Conservation (phyloP, 2,797 vertebrate genomes). For the Miichthys miiuy region DNA sequence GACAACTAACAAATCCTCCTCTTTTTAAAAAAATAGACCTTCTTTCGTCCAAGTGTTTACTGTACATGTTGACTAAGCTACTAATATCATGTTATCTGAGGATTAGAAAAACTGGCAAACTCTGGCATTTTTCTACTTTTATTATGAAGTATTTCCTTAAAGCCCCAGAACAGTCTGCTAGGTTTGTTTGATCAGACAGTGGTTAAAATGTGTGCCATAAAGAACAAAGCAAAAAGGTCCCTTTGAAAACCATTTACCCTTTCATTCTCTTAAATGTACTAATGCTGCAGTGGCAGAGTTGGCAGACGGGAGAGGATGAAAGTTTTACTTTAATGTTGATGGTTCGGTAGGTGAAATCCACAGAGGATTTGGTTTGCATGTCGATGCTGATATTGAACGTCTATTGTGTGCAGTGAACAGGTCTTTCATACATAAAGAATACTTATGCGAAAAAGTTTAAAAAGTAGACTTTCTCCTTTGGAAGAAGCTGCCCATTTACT, state of each 20-base stretch:
- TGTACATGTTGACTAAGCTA: slow-evolving; percentile 30
- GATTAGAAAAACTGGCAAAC: slow-evolving; percentile 52
- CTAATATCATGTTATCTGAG: slow-evolving; percentile 48
- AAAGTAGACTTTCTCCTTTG: slow-evolving; percentile 16
- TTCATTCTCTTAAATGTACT: slow-evolving; percentile 43
- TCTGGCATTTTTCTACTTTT: slow-evolving; percentile 39
- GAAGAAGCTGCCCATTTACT: slow-evolving; percentile 23
- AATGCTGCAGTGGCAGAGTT: slow-evolving; percentile 16
- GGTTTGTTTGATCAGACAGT: slow-evolving; percentile 49
- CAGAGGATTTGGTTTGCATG: slow-evolving; percentile 16
- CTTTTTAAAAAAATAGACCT: slow-evolving; percentile 23
- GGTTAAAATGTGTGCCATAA: slow-evolving; percentile 42
- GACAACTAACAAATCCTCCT: slow-evolving; percentile 23
- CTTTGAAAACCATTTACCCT: slow-evolving; percentile 58
- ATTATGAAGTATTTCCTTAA: slow-evolving; percentile 49
- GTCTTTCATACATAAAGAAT: slow-evolving; percentile 30
- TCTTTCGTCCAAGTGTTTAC: slow-evolving; percentile 25
- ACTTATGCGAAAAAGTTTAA: slow-evolving; percentile 26
- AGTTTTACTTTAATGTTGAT: slow-evolving; percentile 51
- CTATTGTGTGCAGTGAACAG: slow-evolving; percentile 13
- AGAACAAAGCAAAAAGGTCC: slow-evolving; percentile 42
- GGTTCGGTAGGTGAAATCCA: slow-evolving; percentile 40
- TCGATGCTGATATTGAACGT: slow-evolving; percentile 28
- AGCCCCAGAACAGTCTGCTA: slow-evolving; percentile 40
- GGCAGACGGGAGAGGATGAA: slow-evolving; percentile 31